Evolutionary conservation across 2,888 invertebrate genomes (phyloP).

Genomic region (Apamea anceps): DNA sequence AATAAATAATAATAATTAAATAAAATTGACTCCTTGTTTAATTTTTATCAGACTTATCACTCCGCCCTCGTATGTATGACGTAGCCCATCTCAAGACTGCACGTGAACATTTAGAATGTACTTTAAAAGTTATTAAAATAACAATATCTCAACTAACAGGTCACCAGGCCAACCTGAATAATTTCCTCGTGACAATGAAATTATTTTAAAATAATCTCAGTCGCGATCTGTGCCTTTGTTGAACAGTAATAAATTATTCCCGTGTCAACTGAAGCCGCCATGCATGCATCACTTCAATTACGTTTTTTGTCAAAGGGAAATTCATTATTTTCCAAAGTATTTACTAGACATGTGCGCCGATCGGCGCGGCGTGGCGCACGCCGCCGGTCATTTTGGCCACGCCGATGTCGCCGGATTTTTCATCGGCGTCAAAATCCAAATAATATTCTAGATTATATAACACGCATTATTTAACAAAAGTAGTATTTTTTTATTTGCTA

Average conservation of each 20-base stretch:
- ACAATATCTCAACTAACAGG: conserved; percentile 22
- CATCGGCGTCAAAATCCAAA: no score
- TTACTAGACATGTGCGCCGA: not conserved
- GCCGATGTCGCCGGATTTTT: no score
- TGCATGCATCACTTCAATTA: not conserved
- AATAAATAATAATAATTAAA: no score
- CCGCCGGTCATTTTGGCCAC: no score
- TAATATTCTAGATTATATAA: no score
- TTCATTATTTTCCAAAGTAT: not conserved
- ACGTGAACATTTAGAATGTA: not conserved
- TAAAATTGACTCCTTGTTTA: no score
- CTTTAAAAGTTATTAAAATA: conserved; percentile 13
- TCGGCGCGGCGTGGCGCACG: no score
- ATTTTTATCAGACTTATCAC: no score
- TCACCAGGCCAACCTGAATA: conserved; percentile 19
- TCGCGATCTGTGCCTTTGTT: conserved; percentile 34
- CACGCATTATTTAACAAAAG: no score
- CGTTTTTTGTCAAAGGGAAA: not conserved
- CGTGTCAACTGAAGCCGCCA: not conserved
- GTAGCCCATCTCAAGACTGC: not conserved
- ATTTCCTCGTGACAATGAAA: conserved; percentile 12
- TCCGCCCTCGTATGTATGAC: no score
- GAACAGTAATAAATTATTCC: conserved; percentile 5
- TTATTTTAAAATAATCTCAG: conserved; percentile 38
- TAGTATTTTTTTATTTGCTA: no score